Conservation (phyloP, 2,888 invertebrate genomes). For the Mylabris sibirica region DNA sequence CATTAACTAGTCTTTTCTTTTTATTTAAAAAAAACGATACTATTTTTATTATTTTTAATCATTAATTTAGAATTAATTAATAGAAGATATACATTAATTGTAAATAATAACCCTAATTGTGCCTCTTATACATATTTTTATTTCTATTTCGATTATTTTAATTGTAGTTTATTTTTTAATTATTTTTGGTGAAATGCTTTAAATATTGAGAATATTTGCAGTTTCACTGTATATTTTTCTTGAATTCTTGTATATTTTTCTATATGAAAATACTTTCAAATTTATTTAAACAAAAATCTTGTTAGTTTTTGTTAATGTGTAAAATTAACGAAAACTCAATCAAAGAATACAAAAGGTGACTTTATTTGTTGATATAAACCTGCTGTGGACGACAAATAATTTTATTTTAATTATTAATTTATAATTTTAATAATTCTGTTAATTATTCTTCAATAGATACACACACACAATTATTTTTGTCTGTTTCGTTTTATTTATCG, state of each 20-base stretch:
- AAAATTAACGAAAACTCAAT: constrained; percentile 50
- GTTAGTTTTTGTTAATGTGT: constrained; percentile 54
- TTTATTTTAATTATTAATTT: constrained; percentile 19
- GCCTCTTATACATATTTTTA: constrained; percentile 38
- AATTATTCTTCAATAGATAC: background rate
- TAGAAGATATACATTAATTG: constrained; percentile 34
- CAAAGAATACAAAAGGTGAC: constrained; percentile 19
- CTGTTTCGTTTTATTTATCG: background rate
- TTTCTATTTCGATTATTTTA: constrained; percentile 25
- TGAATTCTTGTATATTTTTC: constrained; percentile 21
- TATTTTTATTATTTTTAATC: constrained; percentile 14
- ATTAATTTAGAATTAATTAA: constrained; percentile 24
- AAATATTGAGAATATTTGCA: constrained; percentile 59
- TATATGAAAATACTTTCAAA: background rate
- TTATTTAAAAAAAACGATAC: too few species aligned
- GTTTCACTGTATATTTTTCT: constrained; percentile 44
- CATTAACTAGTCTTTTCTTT: constrained; percentile 30
- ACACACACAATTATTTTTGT: background rate
- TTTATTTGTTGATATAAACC: constrained; percentile 34
- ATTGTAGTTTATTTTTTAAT: constrained; percentile 43
- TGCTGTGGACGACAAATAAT: constrained; percentile 37
- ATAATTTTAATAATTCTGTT: constrained; percentile 1
- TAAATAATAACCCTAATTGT: constrained; percentile 53
- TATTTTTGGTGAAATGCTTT: constrained; percentile 55
- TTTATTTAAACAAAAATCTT: constrained; percentile 33